Conservation (phyloP, 2,888 invertebrate species). For the Crioceris asparagi region DNA sequence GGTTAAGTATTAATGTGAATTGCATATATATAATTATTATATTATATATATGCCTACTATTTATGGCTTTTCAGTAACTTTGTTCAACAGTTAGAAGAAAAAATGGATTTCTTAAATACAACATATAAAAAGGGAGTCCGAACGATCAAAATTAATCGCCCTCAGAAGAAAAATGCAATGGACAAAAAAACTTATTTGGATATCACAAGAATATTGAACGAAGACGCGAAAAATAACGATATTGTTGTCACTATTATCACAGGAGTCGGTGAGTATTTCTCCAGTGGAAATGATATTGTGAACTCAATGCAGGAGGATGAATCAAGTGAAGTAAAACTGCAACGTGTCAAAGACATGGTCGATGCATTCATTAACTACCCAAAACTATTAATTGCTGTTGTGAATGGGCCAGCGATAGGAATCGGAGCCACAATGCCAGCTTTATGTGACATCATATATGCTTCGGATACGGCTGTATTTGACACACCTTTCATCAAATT, state of each 20-base stretch:
- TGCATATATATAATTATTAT: no score
- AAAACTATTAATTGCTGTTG: slow-evolving; percentile 75
- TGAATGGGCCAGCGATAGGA: slow-evolving; percentile 93
- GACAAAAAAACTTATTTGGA: slow-evolving; percentile 55
- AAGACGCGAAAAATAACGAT: slow-evolving; percentile 55
- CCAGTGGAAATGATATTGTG: slow-evolving; percentile 71
- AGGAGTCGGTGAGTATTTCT: slow-evolving; percentile 70
- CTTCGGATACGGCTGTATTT: slow-evolving; percentile 78
- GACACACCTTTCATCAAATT: slow-evolving; percentile 77
- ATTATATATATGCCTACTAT: no score
- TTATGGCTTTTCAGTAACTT: no score
- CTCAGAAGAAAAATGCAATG: slow-evolving; percentile 71
- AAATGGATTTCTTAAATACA: background rate
- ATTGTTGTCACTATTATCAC: slow-evolving; percentile 66
- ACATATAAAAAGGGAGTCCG: slow-evolving; percentile 40
- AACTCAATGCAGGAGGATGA: slow-evolving; percentile 10
- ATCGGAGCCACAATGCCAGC: slow-evolving; percentile 76
- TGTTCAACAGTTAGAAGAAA: background rate
- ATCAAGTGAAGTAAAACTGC: slow-evolving; percentile 5
- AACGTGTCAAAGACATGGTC: slow-evolving; percentile 44
- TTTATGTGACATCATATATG: slow-evolving; percentile 81
- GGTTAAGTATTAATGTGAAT: no score
- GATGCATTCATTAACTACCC: slow-evolving; percentile 73
- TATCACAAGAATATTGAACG: slow-evolving; percentile 51
- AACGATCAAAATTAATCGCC: slow-evolving; percentile 62